Percentiles rank a stretch among this genome's conserved stretches.
Evolutionary conservation across 1,140 invertebrate species (phyloP).

Genomic region (silkworm (Bombyx mori)): ASM3026992v2 NC_085125.1:8832501-8833000

Average conservation of each 20-base stretch:
- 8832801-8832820: too few relatives aligned
- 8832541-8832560: constrained; percentile 24
- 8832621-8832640: constrained; percentile 41
- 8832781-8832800: too few relatives aligned
- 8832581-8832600: constrained; percentile 26
- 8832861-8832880: too few relatives aligned
- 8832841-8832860: too few relatives aligned
- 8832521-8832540: constrained; percentile 13
- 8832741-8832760: background rate
- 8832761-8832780: background rate
- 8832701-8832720: background rate
- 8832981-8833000: too few relatives aligned
- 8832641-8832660: constrained; percentile 20
- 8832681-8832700: background rate
- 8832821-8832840: too few relatives aligned
- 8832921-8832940: background rate
- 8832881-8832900: too few relatives aligned
- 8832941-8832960: too few relatives aligned
- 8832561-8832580: constrained; percentile 29
- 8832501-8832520: constrained; percentile 4
- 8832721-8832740: background rate
- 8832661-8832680: background rate
- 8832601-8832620: constrained; percentile 29
- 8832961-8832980: too few relatives aligned
- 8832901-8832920: too few relatives aligned